Conservation (phyloP, 1,140 invertebrate species). For the Saccostrea glomerata region DNA sequence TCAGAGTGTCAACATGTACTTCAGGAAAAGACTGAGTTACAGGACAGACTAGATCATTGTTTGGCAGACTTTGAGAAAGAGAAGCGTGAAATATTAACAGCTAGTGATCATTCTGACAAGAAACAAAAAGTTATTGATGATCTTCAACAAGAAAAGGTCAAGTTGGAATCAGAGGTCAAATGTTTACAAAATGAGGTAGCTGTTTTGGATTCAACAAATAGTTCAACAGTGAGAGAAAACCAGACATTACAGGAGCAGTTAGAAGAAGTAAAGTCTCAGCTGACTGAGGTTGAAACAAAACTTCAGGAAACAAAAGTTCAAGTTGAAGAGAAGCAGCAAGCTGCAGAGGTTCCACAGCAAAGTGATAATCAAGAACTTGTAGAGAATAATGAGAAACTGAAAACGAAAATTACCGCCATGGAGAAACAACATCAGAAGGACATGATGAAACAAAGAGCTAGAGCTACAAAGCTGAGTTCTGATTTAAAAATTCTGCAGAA, state of each 20-base stretch:
- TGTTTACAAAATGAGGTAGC: slow-evolving; percentile 60
- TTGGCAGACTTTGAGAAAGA: slow-evolving; percentile 68
- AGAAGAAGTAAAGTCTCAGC: slow-evolving; percentile 36
- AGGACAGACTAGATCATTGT: slow-evolving; percentile 64
- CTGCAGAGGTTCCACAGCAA: slow-evolving; percentile 37
- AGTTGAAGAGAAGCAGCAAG: slow-evolving; percentile 26
- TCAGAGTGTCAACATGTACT: slow-evolving; percentile 65
- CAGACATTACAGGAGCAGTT: slow-evolving; percentile 64
- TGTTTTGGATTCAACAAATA: slow-evolving; percentile 52
- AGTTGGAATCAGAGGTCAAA: slow-evolving; percentile 63
- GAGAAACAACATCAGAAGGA: slow-evolving; percentile 65
- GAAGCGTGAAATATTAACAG: slow-evolving; percentile 64
- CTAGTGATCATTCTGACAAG: slow-evolving; percentile 61
- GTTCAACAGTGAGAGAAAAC: slow-evolving; percentile 58
- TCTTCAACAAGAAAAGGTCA: slow-evolving; percentile 63
- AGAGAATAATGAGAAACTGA: slow-evolving; percentile 63
- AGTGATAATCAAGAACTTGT: slow-evolving; percentile 18
- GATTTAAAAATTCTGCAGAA: slow-evolving; percentile 72
- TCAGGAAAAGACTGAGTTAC: slow-evolving; percentile 58
- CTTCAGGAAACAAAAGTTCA: slow-evolving; percentile 52
- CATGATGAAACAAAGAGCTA: slow-evolving; percentile 63
- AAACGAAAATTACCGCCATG: slow-evolving; percentile 62
- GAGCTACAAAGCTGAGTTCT: slow-evolving; percentile 63
- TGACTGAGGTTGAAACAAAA: slow-evolving; percentile 47
- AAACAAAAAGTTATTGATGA: slow-evolving; percentile 64